These are phyloP conservation scores for Sympetrum striolatum DNA, from an alignment of 2,888 invertebrate genomes.

Conservation along the genomic window DNA sequence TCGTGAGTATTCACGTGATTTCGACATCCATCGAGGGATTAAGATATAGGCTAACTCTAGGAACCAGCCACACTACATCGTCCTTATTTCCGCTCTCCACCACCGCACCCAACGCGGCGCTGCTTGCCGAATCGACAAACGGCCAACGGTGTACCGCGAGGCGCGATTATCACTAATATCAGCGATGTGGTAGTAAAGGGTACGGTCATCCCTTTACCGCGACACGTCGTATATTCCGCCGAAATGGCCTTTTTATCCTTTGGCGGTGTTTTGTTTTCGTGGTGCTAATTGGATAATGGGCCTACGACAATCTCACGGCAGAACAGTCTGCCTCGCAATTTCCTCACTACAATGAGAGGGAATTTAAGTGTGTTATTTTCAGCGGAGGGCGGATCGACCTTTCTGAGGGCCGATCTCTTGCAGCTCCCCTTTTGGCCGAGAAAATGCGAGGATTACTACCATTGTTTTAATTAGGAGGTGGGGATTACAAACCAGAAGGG, in stretches of 20 bases:
- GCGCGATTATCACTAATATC: constrained; percentile 33
- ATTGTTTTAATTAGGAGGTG: constrained; percentile 36
- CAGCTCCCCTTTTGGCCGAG: no score
- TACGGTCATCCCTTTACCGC: background rate
- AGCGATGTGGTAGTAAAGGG: background rate
- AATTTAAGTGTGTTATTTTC: background rate
- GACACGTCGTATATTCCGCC: background rate
- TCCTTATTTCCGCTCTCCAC: background rate
- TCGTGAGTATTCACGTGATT: no score
- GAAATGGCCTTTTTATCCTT: constrained; percentile 20
- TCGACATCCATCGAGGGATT: no score
- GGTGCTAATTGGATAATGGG: constrained; percentile 37
- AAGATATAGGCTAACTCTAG: no score
- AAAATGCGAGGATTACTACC: constrained; percentile 5
- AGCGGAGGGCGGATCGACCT: background rate
- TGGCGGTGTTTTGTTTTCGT: constrained; percentile 27
- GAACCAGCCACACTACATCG: background rate
- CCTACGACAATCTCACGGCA: background rate
- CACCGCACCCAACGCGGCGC: background rate
- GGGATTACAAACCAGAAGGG: background rate
- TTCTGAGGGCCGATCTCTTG: no score
- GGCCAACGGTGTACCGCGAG: constrained; percentile 12
- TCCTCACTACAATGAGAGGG: background rate
- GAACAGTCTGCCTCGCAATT: no score
- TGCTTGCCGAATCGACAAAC: background rate